Conservation (phyloP, 2,113 vertebrate species). For the Nannospalax galili region DNA sequence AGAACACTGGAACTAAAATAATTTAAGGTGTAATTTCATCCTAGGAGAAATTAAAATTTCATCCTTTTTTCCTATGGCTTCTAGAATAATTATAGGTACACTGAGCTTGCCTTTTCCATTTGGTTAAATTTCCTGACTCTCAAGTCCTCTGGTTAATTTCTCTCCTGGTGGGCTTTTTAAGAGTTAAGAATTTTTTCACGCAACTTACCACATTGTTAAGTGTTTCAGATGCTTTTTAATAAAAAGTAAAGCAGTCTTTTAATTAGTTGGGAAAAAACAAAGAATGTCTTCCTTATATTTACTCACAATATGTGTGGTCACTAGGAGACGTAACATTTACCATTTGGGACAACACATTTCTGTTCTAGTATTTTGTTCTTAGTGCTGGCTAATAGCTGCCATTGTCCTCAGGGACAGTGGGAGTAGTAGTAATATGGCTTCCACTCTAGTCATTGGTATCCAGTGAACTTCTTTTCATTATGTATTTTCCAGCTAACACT, state of each 20-base stretch:
- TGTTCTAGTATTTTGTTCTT: background rate
- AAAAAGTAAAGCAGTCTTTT: slow-evolving; percentile 28
- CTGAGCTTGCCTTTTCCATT: slow-evolving; percentile 4
- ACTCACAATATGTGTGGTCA: background rate
- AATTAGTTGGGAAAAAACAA: slow-evolving; percentile 38
- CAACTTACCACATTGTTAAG: slow-evolving; percentile 32
- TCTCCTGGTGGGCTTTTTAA: slow-evolving; percentile 33
- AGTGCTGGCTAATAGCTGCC: background rate
- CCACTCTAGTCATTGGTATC: background rate
- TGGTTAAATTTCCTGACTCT: slow-evolving; percentile 52
- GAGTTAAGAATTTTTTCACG: slow-evolving; percentile 39
- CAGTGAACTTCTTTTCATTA: background rate
- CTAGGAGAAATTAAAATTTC: slow-evolving; percentile 54
- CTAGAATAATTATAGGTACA: slow-evolving; percentile 23
- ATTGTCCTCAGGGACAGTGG: background rate
- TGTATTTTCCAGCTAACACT: background rate
- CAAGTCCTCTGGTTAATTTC: slow-evolving; percentile 24
- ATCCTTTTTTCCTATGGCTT: background rate
- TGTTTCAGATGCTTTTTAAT: slow-evolving; percentile 61
- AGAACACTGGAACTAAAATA: slow-evolving; percentile 20
- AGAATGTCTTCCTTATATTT: slow-evolving; percentile 26
- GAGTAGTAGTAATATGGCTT: background rate
- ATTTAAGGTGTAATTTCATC: slow-evolving; percentile 55
- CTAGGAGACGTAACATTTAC: background rate
- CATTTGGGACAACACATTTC: slow-evolving; percentile 19